phyloP scores from a whole-genome alignment of 2,797 vertebrate species.

The Artibeus jamaicensis region DNA sequence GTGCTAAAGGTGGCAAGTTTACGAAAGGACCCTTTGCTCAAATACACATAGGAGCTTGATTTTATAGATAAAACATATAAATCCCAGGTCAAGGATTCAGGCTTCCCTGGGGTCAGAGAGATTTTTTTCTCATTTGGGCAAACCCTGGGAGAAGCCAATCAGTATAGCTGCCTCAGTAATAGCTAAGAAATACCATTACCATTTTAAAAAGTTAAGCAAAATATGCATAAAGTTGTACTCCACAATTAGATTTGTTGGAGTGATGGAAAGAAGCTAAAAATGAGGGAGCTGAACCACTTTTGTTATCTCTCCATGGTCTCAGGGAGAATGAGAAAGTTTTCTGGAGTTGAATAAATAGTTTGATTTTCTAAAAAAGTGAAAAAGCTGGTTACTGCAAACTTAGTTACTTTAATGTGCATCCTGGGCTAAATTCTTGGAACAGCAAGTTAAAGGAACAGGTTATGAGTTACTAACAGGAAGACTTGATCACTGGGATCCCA shows the following conservation, averaged over 20 bases:
- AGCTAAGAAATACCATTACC: background rate
- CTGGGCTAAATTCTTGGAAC: background rate
- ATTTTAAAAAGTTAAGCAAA: background rate
- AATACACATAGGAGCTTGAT: background rate
- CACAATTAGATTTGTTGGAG: background rate
- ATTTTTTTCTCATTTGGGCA: background rate
- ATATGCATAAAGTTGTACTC: background rate
- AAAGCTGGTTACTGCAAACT: background rate
- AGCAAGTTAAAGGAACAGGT: background rate
- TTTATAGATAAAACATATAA: background rate
- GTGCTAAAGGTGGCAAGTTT: background rate
- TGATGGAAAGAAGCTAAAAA: background rate
- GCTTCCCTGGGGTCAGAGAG: background rate
- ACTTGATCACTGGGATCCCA: background rate
- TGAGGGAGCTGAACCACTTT: background rate
- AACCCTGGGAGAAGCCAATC: background rate
- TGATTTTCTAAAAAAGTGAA: conserved; percentile 14
- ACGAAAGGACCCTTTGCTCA: background rate
- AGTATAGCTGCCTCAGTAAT: background rate
- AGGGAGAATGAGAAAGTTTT: background rate
- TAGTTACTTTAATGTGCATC: background rate
- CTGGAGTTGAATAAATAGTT: background rate
- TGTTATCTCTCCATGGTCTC: background rate
- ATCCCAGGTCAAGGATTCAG: background rate
- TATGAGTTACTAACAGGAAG: conserved; percentile 15